Percentiles rank a stretch among this genome's conserved stretches.
These are phyloP conservation scores for Monodelphis domestica DNA, from an alignment of 2,797 vertebrate genomes.

Conservation along the genomic window DNA sequence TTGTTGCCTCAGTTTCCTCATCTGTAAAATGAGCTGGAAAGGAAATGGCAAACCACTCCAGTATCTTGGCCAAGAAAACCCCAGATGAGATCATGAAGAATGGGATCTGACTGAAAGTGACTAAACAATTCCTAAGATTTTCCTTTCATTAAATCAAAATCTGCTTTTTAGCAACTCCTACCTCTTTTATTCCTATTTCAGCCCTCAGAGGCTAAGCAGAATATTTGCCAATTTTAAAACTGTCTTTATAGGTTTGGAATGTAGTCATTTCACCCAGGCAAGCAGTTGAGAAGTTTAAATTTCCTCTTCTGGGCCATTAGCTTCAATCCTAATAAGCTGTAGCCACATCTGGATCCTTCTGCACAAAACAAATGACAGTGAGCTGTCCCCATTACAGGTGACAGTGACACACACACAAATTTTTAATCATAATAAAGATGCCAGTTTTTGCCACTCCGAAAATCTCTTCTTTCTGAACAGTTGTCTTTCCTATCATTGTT, in stretches of 20 bases:
- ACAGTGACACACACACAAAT: background rate
- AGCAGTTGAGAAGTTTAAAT: background rate
- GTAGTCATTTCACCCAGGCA: background rate
- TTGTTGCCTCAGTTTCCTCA: background rate
- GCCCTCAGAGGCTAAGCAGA: background rate
- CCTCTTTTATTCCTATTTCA: background rate
- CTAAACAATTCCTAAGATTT: background rate
- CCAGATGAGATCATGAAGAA: background rate
- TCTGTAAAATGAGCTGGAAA: background rate
- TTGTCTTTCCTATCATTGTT: background rate
- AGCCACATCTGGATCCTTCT: slow-evolving; percentile 11
- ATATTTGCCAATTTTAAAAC: background rate
- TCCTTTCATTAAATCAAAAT: background rate
- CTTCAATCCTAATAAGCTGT: slow-evolving; percentile 5
- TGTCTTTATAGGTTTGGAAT: background rate
- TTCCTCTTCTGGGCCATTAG: background rate
- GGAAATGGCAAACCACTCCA: background rate
- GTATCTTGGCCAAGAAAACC: background rate
- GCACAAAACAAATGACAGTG: background rate
- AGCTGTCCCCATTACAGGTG: background rate
- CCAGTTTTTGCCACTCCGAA: background rate
- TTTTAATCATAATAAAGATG: background rate
- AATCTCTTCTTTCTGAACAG: background rate
- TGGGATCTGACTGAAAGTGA: background rate
- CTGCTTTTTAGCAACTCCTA: background rate